phyloP scores from a whole-genome alignment of 37 sponge, comb jelly and placozoan genomes.

The Geodia barretti region DNA sequence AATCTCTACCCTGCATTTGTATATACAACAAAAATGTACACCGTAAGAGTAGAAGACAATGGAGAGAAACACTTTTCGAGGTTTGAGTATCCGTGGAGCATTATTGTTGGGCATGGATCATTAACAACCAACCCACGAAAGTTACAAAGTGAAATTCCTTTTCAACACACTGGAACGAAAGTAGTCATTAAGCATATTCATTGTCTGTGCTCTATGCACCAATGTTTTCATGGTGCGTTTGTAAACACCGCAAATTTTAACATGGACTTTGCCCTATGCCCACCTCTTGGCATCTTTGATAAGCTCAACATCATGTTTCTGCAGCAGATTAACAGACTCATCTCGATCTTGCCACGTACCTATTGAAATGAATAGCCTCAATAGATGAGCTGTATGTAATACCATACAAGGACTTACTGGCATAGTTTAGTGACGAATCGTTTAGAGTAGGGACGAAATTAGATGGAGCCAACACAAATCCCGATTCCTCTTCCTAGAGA shows the following conservation, averaged over 20 bases:
- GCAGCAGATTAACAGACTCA: constrained; percentile 84
- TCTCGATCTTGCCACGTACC: constrained; percentile 93
- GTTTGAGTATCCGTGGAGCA: background rate
- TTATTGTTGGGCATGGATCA: no score
- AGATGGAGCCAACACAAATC: constrained; percentile 87
- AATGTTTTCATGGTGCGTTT: no score
- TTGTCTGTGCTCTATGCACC: no score
- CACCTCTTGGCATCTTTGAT: constrained; percentile 94
- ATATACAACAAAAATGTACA: constrained; percentile 1
- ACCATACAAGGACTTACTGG: constrained; percentile 39
- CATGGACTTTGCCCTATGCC: background rate
- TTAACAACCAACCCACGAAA: no score
- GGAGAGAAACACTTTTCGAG: background rate
- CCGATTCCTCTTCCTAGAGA: constrained; percentile 94
- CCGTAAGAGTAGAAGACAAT: background rate
- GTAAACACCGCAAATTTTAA: no score
- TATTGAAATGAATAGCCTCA: no score
- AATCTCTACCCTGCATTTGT: constrained; percentile 73
- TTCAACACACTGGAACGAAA: no score
- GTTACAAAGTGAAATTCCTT: no score
- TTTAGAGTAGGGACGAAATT: constrained; percentile 84
- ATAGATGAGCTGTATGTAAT: no score
- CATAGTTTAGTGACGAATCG: constrained; percentile 65
- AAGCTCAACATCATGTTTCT: constrained; percentile 92
- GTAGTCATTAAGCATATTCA: no score